phyloP scores from a whole-genome alignment of 2,113 vertebrate species.

The Phylloscopus trochilus region DNA sequence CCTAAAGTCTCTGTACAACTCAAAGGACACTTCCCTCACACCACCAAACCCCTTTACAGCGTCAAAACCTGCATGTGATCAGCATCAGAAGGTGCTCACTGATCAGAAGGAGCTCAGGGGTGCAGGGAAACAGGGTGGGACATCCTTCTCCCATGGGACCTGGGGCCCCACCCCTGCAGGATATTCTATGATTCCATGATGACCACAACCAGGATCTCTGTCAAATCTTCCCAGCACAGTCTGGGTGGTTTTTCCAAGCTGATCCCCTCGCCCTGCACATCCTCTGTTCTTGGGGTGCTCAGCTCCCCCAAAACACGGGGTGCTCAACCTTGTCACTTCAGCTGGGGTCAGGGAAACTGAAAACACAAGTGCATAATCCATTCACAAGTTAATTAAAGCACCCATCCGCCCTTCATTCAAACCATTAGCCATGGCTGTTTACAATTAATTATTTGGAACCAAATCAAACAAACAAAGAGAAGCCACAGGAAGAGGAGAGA shows the following conservation, averaged over 20 bases:
- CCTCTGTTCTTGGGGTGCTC: accelerated
- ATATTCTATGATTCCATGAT: not conserved
- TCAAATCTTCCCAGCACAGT: accelerated
- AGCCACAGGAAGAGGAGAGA: not conserved
- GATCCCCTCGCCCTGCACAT: not conserved
- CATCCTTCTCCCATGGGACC: accelerated
- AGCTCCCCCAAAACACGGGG: not conserved
- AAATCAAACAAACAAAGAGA: conserved; percentile 47
- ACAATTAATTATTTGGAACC: conserved; percentile 57
- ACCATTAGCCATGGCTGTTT: conserved; percentile 32
- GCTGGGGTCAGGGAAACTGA: not conserved
- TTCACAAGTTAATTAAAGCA: conserved; percentile 45
- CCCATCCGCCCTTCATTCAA: conserved; percentile 32
- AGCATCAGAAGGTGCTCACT: not conserved
- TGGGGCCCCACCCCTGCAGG: not conserved
- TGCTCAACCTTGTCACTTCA: not conserved
- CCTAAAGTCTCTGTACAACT: not conserved
- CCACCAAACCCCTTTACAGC: not conserved
- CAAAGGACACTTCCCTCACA: accelerated
- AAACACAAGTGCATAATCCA: conserved; percentile 35
- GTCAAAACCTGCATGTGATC: accelerated
- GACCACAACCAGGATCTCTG: not conserved
- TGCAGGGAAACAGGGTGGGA: not conserved
- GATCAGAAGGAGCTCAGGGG: not conserved
- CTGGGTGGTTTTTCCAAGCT: not conserved